Percentiles rank a stretch among this genome's conserved stretches.
Conservation (phyloP, 2,888 invertebrate species). For the Orthonevra nobilis region DNA sequence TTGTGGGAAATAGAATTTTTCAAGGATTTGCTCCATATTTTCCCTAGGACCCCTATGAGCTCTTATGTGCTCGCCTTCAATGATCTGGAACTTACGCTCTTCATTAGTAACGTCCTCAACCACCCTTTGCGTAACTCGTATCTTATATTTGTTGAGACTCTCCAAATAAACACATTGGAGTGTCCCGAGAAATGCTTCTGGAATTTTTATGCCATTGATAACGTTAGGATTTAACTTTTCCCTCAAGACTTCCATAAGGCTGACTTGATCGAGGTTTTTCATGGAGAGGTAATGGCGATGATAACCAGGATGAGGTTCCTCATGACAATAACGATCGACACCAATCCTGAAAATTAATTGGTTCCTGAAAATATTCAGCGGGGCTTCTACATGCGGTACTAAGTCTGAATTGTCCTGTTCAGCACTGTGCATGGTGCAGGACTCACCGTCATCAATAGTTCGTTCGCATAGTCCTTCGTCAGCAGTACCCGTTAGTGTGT, state of each 20-base stretch:
- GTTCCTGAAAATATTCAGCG: too few relatives aligned
- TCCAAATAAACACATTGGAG: background rate
- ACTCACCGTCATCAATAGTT: background rate
- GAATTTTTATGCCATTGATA: slow-evolving; percentile 13
- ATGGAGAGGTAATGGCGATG: too few relatives aligned
- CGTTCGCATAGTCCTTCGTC: background rate
- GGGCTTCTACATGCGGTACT: too few relatives aligned
- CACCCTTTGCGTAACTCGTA: background rate
- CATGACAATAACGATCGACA: too few relatives aligned
- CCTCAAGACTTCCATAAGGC: background rate
- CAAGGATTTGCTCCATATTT: slow-evolving; percentile 1
- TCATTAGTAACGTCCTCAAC: background rate
- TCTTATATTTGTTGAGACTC: background rate
- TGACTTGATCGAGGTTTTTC: too few relatives aligned
- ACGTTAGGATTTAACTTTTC: slow-evolving; percentile 3
- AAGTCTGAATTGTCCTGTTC: background rate
- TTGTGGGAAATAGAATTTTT: background rate
- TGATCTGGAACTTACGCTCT: background rate
- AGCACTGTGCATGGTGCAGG: slow-evolving; percentile 2
- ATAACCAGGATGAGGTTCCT: too few relatives aligned
- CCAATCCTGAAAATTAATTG: too few relatives aligned
- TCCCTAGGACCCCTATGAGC: background rate
- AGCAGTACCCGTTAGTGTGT: background rate
- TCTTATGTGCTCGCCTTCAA: background rate
- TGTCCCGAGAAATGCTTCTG: background rate